Conservation (phyloP, 2,888 invertebrate genomes). For the Meteorus colon region DNA sequence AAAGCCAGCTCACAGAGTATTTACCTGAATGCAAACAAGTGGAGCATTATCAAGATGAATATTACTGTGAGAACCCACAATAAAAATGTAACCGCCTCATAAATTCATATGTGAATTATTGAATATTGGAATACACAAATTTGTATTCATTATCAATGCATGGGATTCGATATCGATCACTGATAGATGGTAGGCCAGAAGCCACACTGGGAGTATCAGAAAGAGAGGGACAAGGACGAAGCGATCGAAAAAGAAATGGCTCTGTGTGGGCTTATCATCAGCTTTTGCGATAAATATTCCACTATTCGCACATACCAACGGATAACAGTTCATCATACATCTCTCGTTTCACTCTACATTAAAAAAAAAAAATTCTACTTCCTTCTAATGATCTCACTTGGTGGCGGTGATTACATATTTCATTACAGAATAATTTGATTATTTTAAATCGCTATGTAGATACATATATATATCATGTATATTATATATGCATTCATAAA, state of each 20-base stretch:
- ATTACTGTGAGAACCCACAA: constrained; percentile 4
- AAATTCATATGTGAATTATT: constrained; percentile 30
- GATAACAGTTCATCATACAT: no score
- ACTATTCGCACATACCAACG: not conserved
- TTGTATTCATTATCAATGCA: not conserved
- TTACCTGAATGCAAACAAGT: not conserved
- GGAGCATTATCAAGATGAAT: constrained; percentile 1
- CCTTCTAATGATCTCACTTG: not conserved
- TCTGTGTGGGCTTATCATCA: no score
- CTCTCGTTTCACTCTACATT: not conserved
- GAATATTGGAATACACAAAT: not conserved
- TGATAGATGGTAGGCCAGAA: not conserved
- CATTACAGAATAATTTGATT: not conserved
- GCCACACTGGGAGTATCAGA: no score
- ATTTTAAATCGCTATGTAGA: not conserved
- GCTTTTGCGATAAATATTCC: not conserved
- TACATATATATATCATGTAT: not conserved
- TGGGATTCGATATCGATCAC: not conserved
- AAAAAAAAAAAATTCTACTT: not conserved
- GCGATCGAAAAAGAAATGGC: no score
- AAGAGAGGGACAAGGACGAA: no score
- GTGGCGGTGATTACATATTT: not conserved
- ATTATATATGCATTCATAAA: not conserved
- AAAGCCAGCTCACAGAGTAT: not conserved
- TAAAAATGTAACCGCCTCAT: constrained; percentile 29